A percentile compares a stretch with the other conserved stretches of the same genome.
Conservation (phyloP, 1,140 invertebrate genomes). For the Meloidogyne chitwoodi region DNA sequence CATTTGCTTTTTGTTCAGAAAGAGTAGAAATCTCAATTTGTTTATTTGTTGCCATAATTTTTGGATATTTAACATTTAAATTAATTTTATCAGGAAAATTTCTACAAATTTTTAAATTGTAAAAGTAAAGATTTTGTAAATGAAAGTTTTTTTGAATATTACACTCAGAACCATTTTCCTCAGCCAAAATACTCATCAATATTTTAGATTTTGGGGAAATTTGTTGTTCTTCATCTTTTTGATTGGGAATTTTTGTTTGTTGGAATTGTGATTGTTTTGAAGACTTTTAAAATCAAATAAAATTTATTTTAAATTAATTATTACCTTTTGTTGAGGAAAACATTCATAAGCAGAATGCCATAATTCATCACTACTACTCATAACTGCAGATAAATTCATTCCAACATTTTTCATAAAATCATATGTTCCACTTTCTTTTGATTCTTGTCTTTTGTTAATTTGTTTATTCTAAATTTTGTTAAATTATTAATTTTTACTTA, state of each 20-base stretch:
- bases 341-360: slow-evolving; percentile 20
- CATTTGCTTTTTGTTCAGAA: slow-evolving; percentile 14
- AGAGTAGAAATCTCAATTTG: slow-evolving; percentile 3
- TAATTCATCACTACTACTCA: slow-evolving; percentile 13
- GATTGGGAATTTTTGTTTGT: neutral
- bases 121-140: neutral
- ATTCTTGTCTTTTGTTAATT: neutral
- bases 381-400: neutral
- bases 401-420: neutral
- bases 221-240: neutral
- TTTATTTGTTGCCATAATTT: neutral
- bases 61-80: neutral
- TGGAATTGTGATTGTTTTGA: neutral
- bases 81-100: neutral
- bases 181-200: neutral
- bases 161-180: slow-evolving; percentile 5
- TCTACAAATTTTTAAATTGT: neutral
- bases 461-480: neutral
- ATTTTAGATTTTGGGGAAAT: neutral
- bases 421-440: neutral
- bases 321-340: slow-evolving; percentile 1
- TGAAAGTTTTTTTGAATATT: neutral
- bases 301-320: neutral
- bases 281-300: neutral
- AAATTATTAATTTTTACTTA: no score